Conservation (phyloP, 2,797 vertebrate species). For the Esox masquinongy region DNA sequence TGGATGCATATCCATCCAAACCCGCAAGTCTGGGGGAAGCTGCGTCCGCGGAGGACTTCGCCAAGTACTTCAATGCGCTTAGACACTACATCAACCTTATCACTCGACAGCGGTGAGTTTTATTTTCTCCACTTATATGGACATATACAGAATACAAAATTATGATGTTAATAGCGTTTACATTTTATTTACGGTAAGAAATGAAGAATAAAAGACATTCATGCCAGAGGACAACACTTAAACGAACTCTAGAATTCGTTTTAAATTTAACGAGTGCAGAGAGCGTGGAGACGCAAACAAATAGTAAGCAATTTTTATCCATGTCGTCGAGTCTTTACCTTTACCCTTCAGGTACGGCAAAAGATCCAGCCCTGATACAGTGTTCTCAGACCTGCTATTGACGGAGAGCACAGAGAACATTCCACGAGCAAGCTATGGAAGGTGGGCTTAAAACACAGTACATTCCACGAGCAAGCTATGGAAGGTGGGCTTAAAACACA, state of each 20-base stretch:
- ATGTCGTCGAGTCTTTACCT: neutral
- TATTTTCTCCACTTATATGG: slow-evolving; percentile 30
- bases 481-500: slow-evolving; percentile 44
- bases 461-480: slow-evolving; percentile 82
- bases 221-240: neutral
- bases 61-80: slow-evolving; percentile 90
- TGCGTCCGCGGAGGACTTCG: slow-evolving; percentile 86
- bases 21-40: slow-evolving; percentile 85
- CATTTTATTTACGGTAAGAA: neutral
- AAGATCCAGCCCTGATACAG: slow-evolving; percentile 83
- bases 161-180: neutral
- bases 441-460: slow-evolving; percentile 67
- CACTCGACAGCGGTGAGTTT: slow-evolving; percentile 89
- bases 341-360: slow-evolving; percentile 85
- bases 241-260: neutral
- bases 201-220: neutral
- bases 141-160: neutral
- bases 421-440: slow-evolving; percentile 80
- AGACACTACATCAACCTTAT: slow-evolving; percentile 97
- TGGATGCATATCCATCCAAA: slow-evolving; percentile 87
- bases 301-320: neutral
- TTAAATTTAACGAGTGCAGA: too few relatives aligned
- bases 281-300: neutral
- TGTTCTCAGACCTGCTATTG: slow-evolving; percentile 85
- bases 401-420: slow-evolving; percentile 85